Percentiles rank a stretch among this genome's conserved stretches.
Evolutionary conservation across 2,797 vertebrate genomes (phyloP).

Genomic region (Varecia variegata): DNA sequence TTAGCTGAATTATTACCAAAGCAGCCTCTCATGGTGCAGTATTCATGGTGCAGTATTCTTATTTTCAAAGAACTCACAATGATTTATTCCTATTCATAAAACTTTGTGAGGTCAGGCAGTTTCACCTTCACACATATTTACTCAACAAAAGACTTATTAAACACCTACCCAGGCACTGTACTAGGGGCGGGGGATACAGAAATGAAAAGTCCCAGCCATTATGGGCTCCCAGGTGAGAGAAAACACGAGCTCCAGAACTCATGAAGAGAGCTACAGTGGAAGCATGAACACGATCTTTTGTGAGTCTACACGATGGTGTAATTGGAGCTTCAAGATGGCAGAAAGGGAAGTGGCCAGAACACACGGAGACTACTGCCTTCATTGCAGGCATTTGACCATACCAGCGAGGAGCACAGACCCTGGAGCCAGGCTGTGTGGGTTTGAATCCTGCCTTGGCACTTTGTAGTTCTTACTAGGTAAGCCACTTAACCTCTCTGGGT

Average conservation of each 20-base stretch:
- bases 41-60: neutral
- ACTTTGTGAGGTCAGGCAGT: neutral
- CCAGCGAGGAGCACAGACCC: neutral
- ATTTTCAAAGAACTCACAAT: neutral
- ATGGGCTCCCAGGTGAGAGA: neutral
- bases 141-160: neutral
- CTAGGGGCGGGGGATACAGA: neutral
- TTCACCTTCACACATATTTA: neutral
- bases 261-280: neutral
- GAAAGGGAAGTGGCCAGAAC: neutral
- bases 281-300: neutral
- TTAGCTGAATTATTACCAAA: neutral
- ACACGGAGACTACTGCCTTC: neutral
- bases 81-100: neutral
- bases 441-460: neutral
- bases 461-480: neutral
- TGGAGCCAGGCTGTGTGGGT: neutral
- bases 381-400: accelerated
- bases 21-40: neutral
- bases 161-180: neutral
- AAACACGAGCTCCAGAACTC: neutral
- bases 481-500: neutral
- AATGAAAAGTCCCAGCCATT: neutral
- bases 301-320: neutral
- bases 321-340: neutral